phyloP scores from a whole-genome alignment of 1,140 invertebrate genomes.

The Arctopsyche grandis region DNA sequence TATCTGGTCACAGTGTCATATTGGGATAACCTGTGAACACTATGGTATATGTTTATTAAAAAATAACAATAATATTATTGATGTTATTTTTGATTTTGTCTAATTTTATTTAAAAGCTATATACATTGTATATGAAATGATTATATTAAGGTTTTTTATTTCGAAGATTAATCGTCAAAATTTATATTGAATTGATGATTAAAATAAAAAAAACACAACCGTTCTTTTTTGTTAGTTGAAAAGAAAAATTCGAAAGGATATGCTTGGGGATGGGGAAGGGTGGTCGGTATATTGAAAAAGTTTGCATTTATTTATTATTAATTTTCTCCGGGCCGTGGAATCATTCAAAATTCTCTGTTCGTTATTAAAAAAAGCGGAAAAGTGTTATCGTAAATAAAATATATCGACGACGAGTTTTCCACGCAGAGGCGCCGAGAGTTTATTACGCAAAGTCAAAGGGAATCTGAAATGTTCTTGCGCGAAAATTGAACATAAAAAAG shows the following conservation, averaged over 20 bases:
- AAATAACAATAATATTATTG: too few species aligned
- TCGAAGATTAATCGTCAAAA: neutral
- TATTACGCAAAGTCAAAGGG: constrained; percentile 45
- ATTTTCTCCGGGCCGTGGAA: constrained; percentile 26
- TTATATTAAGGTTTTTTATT: too few species aligned
- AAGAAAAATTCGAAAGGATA: neutral
- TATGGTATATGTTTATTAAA: too few species aligned
- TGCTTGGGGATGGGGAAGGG: neutral
- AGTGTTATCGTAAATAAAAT: constrained; percentile 42
- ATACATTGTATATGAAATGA: too few species aligned
- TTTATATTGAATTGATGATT: neutral
- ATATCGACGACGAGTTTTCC: constrained; percentile 39
- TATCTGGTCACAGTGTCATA: too few species aligned
- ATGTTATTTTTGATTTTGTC: too few species aligned
- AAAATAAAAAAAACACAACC: neutral
- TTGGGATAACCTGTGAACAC: too few species aligned
- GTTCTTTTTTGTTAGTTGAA: neutral
- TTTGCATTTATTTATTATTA: constrained; percentile 37
- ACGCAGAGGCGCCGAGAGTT: constrained; percentile 24
- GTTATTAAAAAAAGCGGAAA: constrained; percentile 39
- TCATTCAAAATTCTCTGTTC: constrained; percentile 35
- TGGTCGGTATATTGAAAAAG: constrained; percentile 25
- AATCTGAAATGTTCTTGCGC: constrained; percentile 37
- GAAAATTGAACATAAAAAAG: constrained; percentile 50
- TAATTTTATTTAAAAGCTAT: too few species aligned